Base-by-base conservation (phyloP, 2,113 vertebrate species). In the Pongo abelii region DNA sequence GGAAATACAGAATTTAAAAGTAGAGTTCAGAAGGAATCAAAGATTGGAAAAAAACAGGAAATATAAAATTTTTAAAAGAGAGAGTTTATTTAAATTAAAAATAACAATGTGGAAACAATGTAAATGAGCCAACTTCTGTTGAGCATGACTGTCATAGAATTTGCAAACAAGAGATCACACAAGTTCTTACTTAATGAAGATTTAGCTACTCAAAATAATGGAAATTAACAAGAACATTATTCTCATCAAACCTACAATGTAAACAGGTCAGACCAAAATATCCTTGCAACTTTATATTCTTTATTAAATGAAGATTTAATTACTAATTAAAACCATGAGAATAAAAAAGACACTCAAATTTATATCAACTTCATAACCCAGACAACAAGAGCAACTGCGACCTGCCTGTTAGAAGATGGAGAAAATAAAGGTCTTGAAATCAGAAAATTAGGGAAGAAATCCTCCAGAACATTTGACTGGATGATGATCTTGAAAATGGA, bases 1-100 rank as follows among this genome's bases (percentile, higher is more conserved):
- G 64, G 40, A 95, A 96, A 67, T 74, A 61, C 20, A n/a, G 20
- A 93, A 88, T 72, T 94, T 55, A 83, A 80, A 93, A 96, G n/a
- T 67, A 74, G 48, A 52, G 5, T 87, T 84, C 25, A 87, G 35
- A 78, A 78, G 83, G 8, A 48, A 90, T 74, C 61, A 67, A 96
- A 48, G 83, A 20, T 8, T 90, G 18, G 20, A 40, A 52, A 38
- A 27, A 57, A 57, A 94, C 92, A 87, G 40, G n/a, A 93, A 93
- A 84, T 52, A 85, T 32, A 27, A 86, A 93, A 78, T 69, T 18
- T 69, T 95, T 74, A 17, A 94, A 72, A 90, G 55, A 79, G 27
- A 25, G n/a, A 27, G 11, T 72, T 17, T 75, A 50, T 38, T 94
- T 87, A 95, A 69, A 32, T 93, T 77, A 96, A 95, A 87, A 96